Conservation (phyloP, 2,113 vertebrate genomes). For the Corythoichthys intestinalis region DNA sequence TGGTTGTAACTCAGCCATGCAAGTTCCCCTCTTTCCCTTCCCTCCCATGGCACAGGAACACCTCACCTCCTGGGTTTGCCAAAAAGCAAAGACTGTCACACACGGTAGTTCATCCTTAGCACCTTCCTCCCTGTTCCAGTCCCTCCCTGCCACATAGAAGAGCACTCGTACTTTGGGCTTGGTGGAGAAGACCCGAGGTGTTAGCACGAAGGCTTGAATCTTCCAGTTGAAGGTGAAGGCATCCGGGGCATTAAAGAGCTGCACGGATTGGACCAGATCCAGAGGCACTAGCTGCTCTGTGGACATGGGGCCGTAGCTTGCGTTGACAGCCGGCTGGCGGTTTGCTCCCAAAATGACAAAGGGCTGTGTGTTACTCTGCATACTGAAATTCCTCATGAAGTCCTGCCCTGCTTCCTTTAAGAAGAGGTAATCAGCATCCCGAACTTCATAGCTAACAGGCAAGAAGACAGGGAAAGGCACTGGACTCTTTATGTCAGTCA, state of each 20-base stretch:
- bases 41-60: conserved; percentile 77
- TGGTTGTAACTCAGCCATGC: conserved; percentile 80
- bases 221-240: conserved; percentile 81
- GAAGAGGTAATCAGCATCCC: conserved; percentile 80
- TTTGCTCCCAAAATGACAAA: conserved; percentile 80
- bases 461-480: conserved; percentile 81
- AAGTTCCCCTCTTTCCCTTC: conserved; percentile 76
- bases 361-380: conserved; percentile 84
- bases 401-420: conserved; percentile 91
- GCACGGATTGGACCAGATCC: conserved; percentile 75
- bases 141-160: conserved; percentile 83
- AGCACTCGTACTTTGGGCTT: conserved; percentile 82
- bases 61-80: conserved; percentile 84
- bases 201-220: conserved; percentile 78
- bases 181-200: conserved; percentile 73
- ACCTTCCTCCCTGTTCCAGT: conserved; percentile 75
- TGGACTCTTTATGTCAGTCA: conserved; percentile 77
- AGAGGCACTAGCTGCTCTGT: conserved; percentile 72
- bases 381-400: conserved; percentile 90
- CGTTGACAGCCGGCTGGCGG: conserved; percentile 76
- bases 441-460: conserved; percentile 82
- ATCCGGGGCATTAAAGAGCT: conserved; percentile 68
- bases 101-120: conserved; percentile 76
- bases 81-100: conserved; percentile 83
- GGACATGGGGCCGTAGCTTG: conserved; percentile 79